Evolutionary conservation across 2,797 vertebrate species (phyloP), one percentile per base, ranked within the genome.

Genomic region (Sciurus carolinensis): DNA sequence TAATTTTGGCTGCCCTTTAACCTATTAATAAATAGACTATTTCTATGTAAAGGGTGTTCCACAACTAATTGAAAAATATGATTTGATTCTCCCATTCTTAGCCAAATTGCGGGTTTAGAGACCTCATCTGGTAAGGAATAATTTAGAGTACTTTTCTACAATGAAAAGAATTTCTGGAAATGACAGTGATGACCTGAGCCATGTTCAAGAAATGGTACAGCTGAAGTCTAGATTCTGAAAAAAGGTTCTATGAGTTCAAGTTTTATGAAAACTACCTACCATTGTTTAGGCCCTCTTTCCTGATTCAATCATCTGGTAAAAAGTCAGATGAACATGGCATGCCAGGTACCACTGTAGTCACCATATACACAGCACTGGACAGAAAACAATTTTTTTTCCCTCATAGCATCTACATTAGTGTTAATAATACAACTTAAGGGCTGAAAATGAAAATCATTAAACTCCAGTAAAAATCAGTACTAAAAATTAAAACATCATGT

Each of bases 21-120:
- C 88, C 95, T 96, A 90, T 87, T 87, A 87, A 80, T 84, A 90
- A 73, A 79, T 57, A 67, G 69, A 91, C 36, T 94, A 66, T 52
- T 92, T 92, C 81, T 80, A 33, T 64, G 10, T 33, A 73, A 39
- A 94, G 66, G 75, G 28, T 91, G 54, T 83, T 62, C 95, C 73
- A 22, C 44, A 94, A 90, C 87, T 39, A 94, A 66, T 44, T 80
- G 59, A 87, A 92, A 96, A 77, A 87, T 90, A 75, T 26, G 59
- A 92, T 83, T 80, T 96, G 81, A 95, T 66, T 76, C 66, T 92
- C 85, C 89, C 71, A 95, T 92, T 94, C 84, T 82, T 64, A 95
- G 80, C 79, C 83, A 94, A 90, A 96, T 14, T 95, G 59, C 75
- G 81, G 75, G 85, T 69, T 95, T 36, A 79, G 88, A 94, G 93